Conservation (phyloP, 2,113 vertebrate genomes). For the Tamias sibiricus region DNA sequence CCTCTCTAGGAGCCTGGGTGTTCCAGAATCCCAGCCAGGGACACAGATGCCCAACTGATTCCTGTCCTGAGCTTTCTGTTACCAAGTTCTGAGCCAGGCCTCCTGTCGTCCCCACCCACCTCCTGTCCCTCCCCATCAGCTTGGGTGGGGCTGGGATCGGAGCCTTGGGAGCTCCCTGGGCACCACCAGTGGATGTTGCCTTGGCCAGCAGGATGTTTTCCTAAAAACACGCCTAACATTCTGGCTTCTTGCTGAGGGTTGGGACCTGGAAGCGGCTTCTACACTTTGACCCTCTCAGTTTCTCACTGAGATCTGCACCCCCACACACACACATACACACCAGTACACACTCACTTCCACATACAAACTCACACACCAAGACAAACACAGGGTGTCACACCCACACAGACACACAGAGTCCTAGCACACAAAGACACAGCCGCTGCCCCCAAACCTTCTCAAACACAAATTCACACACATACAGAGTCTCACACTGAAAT, state of each 20-base stretch:
- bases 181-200: background rate
- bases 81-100: background rate
- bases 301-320: conserved; percentile 35
- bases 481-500: background rate
- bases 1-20: background rate
- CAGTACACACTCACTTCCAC: too few species aligned
- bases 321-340: background rate
- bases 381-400: background rate
- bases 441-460: background rate
- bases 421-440: background rate
- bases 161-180: background rate
- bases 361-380: background rate
- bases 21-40: background rate
- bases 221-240: background rate
- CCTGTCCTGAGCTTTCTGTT: background rate
- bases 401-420: background rate
- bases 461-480: background rate
- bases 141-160: background rate
- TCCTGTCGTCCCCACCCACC: background rate
- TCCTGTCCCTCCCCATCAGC: background rate
- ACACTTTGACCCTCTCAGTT: conserved; percentile 6
- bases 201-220: conserved; percentile 13
- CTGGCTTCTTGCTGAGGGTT: background rate
- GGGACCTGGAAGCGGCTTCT: background rate
- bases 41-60: background rate